phyloP scores from a whole-genome alignment of 2,797 vertebrate genomes.

The Apodemus agrarius region DNA sequence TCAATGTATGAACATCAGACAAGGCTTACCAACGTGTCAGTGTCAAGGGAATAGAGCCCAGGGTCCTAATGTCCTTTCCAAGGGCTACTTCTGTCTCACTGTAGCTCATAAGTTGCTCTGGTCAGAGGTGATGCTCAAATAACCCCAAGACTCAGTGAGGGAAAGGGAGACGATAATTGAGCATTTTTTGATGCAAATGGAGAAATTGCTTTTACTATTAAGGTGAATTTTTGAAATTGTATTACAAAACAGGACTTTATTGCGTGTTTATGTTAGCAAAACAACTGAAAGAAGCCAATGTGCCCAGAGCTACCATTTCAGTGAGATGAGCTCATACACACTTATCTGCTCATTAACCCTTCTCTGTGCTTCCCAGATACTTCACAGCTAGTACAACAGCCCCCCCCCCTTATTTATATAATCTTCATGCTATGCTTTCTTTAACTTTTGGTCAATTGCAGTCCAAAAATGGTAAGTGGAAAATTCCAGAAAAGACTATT shows the following conservation, averaged over 20 bases:
- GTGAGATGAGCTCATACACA: background rate
- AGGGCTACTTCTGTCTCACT: background rate
- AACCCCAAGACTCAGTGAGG: background rate
- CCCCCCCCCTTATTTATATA: too few species aligned
- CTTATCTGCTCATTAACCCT: background rate
- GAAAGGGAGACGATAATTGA: background rate
- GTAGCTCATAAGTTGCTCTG: background rate
- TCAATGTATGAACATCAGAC: background rate
- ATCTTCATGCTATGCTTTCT: background rate
- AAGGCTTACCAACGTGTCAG: background rate
- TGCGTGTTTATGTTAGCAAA: background rate
- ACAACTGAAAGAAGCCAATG: background rate
- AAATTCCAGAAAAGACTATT: background rate
- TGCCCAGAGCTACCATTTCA: background rate
- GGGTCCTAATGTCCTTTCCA: background rate
- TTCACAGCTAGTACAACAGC: background rate
- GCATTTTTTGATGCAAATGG: background rate
- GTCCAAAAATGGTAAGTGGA: background rate
- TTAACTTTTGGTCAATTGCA: background rate
- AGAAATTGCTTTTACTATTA: background rate
- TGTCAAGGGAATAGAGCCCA: rapidly evolving
- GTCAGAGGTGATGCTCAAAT: background rate
- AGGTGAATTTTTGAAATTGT: conserved; percentile 3
- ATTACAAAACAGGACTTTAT: background rate
- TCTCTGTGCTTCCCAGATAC: background rate